phyloP scores from a whole-genome alignment of 2,113 vertebrate genomes.

The Epinephelus moara region DNA sequence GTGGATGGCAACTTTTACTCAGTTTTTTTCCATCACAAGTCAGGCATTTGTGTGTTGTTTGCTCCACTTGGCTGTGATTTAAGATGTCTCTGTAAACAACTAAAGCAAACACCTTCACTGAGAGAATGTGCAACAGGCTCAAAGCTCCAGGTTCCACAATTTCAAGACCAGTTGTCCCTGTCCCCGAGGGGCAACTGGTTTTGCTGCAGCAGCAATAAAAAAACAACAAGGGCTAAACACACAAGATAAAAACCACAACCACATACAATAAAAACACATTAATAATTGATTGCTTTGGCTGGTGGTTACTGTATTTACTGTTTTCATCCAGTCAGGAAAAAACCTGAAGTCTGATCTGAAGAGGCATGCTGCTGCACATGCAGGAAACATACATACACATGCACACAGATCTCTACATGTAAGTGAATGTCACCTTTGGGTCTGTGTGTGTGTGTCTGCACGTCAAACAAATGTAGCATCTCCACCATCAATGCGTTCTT shows the following conservation, averaged over 20 bases:
- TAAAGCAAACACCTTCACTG: slow-evolving; percentile 17
- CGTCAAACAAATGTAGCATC: background rate
- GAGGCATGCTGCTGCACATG: slow-evolving; percentile 23
- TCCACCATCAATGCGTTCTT: background rate
- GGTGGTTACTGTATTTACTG: slow-evolving; percentile 10
- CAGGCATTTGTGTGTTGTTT: slow-evolving; percentile 32
- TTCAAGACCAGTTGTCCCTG: no score
- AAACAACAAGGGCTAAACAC: no score
- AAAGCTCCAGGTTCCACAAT: background rate
- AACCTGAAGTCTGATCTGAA: background rate
- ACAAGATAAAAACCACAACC: no score
- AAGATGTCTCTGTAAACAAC: slow-evolving; percentile 41
- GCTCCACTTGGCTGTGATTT: slow-evolving; percentile 11
- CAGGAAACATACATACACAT: slow-evolving; percentile 30
- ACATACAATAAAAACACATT: no score
- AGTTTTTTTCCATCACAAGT: slow-evolving; percentile 61
- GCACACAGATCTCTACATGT: background rate
- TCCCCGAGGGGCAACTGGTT: no score
- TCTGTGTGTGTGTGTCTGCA: background rate
- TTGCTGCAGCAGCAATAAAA: no score
- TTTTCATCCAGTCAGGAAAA: slow-evolving; percentile 2
- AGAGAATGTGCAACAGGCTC: slow-evolving; percentile 18
- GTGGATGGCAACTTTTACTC: slow-evolving; percentile 44
- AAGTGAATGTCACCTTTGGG: background rate
- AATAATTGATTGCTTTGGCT: slow-evolving; percentile 7